Conservation (phyloP, 2,888 invertebrate species). For the Acleris cristana region DNA sequence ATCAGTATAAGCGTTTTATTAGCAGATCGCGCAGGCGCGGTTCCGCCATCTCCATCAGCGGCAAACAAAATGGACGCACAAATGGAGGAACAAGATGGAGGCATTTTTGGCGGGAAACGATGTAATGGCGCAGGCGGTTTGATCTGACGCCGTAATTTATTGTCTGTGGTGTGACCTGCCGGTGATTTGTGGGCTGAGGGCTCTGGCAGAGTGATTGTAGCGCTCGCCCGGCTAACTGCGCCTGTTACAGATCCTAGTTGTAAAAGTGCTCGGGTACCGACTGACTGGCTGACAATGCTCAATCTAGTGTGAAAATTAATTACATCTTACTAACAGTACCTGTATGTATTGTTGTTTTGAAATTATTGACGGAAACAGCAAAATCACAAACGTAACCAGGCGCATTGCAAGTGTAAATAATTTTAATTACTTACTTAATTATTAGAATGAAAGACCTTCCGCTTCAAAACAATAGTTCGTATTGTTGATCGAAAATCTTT, state of each 20-base stretch:
- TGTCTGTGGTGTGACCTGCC: constrained; percentile 13
- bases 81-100: constrained; percentile 51
- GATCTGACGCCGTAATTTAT: constrained; percentile 43
- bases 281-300: too few relatives aligned
- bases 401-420: too few relatives aligned
- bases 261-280: too few relatives aligned
- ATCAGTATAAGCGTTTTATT: constrained; percentile 77
- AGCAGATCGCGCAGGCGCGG: constrained; percentile 56
- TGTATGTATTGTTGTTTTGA: too few relatives aligned
- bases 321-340: too few relatives aligned
- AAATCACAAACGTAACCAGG: too few relatives aligned
- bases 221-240: neutral
- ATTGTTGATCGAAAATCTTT: too few relatives aligned
- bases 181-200: constrained; percentile 6
- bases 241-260: neutral
- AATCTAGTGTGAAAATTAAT: too few relatives aligned
- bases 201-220: neutral
- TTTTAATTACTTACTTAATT: too few relatives aligned
- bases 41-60: constrained; percentile 67
- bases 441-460: too few relatives aligned
- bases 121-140: constrained; percentile 61
- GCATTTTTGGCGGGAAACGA: constrained; percentile 50
- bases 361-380: too few relatives aligned
- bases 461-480: too few relatives aligned
- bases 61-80: constrained; percentile 52